Evolutionary conservation across 2,888 invertebrate genomes (phyloP).

Genomic region (Metellina segmentata): DNA sequence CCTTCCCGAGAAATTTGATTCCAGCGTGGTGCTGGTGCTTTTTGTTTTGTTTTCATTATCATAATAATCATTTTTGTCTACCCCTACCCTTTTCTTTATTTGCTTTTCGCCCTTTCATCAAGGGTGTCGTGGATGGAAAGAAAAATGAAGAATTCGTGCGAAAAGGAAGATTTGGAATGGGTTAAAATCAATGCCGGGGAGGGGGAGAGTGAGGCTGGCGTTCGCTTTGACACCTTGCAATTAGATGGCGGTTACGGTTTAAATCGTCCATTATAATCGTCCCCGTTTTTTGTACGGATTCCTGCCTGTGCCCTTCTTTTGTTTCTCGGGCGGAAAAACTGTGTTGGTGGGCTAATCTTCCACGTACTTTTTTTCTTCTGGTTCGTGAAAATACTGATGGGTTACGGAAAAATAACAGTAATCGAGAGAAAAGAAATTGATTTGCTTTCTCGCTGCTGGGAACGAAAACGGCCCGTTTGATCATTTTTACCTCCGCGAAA

Average conservation of each 20-base stretch:
- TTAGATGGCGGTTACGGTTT: constrained; percentile 63
- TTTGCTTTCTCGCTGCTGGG: constrained; percentile 5
- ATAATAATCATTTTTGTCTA: background rate
- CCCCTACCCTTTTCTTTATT: constrained; percentile 7
- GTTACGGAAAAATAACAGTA: constrained; percentile 54
- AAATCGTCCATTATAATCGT: constrained; percentile 60
- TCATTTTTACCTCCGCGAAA: constrained; percentile 5
- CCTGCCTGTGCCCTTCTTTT: constrained; percentile 7
- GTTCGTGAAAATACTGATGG: constrained; percentile 19
- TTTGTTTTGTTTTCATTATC: background rate
- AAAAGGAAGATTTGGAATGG: constrained; percentile 6
- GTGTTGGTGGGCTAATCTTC: constrained; percentile 51
- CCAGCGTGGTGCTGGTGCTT: background rate
- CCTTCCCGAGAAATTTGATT: constrained; percentile 24
- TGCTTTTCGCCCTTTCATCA: background rate
- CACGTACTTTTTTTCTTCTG: background rate
- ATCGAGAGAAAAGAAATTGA: constrained; percentile 46
- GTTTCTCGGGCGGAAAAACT: constrained; percentile 40
- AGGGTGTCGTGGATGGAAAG: constrained; percentile 26
- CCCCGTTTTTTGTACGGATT: background rate
- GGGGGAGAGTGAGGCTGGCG: background rate
- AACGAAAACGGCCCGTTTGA: constrained; percentile 5
- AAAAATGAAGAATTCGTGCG: constrained; percentile 65
- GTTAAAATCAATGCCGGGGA: background rate
- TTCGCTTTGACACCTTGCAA: constrained; percentile 67